A percentile compares a stretch with the other conserved stretches of the same genome.
Conservation (phyloP, 2,113 vertebrate species). For the Aramus guarauna region DNA sequence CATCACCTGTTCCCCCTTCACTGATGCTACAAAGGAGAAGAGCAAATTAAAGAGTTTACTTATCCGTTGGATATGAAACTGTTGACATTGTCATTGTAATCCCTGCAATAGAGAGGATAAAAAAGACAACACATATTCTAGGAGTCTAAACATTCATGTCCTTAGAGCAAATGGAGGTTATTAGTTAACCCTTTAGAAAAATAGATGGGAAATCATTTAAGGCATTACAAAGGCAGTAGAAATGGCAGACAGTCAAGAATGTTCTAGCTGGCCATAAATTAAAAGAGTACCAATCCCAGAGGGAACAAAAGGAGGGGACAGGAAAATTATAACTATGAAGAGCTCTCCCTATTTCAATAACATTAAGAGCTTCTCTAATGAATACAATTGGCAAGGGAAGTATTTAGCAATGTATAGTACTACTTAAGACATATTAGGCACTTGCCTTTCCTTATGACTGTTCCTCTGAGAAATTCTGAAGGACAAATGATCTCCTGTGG, state of each 20-base stretch:
- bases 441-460: neutral
- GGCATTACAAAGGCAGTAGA: neutral
- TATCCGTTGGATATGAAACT: neutral
- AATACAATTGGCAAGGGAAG: neutral
- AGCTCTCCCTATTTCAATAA: neutral
- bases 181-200: neutral
- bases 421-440: neutral
- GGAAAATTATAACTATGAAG: neutral
- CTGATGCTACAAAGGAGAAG: neutral
- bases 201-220: neutral
- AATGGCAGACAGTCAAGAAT: neutral
- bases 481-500: neutral
- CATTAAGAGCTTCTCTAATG: slow-evolving; percentile 8
- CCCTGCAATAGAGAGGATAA: neutral
- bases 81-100: neutral
- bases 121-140: neutral
- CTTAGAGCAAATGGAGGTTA: neutral
- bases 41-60: neutral
- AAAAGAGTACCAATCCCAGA: neutral
- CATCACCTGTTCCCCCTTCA: neutral
- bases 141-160: neutral
- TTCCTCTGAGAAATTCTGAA: slow-evolving; percentile 1
- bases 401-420: neutral
- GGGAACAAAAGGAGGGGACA: neutral
- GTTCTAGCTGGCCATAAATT: neutral